These are phyloP conservation scores for Panulirus ornatus DNA, from an alignment of 1,140 invertebrate genomes.

Conservation along the genomic window DNA sequence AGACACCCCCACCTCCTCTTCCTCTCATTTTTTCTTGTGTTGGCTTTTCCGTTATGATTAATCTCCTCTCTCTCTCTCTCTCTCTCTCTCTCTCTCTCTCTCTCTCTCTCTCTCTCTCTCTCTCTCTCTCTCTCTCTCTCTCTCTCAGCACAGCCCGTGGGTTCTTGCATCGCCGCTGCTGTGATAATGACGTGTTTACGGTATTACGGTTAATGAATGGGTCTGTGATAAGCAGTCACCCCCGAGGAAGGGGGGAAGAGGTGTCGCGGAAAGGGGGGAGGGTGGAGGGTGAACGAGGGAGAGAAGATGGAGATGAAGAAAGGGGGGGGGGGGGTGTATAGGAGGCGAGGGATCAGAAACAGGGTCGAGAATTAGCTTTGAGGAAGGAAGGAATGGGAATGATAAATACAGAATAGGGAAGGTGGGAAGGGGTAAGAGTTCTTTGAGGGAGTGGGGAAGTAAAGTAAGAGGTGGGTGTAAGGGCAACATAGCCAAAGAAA, in stretches of 20 bases:
- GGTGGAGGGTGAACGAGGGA: neutral
- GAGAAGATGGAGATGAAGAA: neutral
- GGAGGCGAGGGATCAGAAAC: neutral
- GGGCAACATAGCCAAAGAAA: too few relatives aligned
- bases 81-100: neutral
- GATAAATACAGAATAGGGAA: neutral
- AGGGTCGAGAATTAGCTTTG: neutral
- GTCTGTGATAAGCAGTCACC: neutral
- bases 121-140: constrained; percentile 23
- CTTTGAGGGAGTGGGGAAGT: neutral
- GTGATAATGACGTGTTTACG: neutral
- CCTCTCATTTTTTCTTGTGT: neutral
- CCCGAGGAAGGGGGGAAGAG: neutral
- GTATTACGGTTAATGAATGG: neutral
- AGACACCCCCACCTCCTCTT: too few relatives aligned
- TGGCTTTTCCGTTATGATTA: too few relatives aligned
- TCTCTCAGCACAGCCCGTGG: neutral
- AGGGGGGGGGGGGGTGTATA: neutral
- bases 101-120: constrained; percentile 8
- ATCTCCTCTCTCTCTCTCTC: neutral
- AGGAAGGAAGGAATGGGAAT: neutral
- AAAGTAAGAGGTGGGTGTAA: neutral
- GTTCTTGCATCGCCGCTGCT: neutral
- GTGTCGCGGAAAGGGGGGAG: neutral
- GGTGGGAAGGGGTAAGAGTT: neutral